Percentiles rank a stretch among this genome's conserved stretches.
Conservation (phyloP, 2,888 invertebrate species). For the Ichneumon xanthorius region DNA sequence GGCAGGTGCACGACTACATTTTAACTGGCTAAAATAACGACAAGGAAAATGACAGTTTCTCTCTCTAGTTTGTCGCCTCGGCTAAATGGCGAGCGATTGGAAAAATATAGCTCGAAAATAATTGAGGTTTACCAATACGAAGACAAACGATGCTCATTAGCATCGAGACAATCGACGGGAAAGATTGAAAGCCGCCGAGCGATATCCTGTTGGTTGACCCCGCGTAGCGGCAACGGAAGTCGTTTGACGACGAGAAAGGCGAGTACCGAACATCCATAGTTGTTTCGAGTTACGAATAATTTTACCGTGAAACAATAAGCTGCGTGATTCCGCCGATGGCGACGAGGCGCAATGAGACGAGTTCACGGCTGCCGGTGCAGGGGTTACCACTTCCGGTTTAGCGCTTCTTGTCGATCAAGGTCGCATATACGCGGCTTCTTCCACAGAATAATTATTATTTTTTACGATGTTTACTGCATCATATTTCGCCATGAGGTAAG, state of each 20-base stretch:
- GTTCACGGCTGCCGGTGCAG: conserved; percentile 80
- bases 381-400: conserved; percentile 61
- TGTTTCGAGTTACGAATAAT: conserved; percentile 62
- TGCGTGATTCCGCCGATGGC: conserved; percentile 43
- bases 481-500: neutral
- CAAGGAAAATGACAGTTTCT: neutral
- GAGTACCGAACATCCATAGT: conserved; percentile 65
- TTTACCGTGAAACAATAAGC: conserved; percentile 70
- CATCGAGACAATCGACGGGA: conserved; percentile 84
- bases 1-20: neutral
- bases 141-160: conserved; percentile 75
- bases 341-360: conserved; percentile 64
- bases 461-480: neutral
- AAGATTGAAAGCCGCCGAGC: conserved; percentile 78
- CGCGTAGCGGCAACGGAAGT: conserved; percentile 79
- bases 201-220: conserved; percentile 84
- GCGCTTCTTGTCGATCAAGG: conserved; percentile 61
- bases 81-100: neutral
- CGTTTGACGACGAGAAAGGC: conserved; percentile 79
- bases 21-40: neutral
- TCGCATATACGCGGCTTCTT: conserved; percentile 26
- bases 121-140: neutral
- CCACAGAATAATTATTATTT: conserved; percentile 9
- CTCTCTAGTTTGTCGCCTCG: neutral
- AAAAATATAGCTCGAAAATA: conserved; percentile 8